A percentile compares a stretch with the other conserved stretches of the same genome.
phyloP scores from a whole-genome alignment of 2,797 vertebrate genomes.

The Knipowitschia caucasica region DNA sequence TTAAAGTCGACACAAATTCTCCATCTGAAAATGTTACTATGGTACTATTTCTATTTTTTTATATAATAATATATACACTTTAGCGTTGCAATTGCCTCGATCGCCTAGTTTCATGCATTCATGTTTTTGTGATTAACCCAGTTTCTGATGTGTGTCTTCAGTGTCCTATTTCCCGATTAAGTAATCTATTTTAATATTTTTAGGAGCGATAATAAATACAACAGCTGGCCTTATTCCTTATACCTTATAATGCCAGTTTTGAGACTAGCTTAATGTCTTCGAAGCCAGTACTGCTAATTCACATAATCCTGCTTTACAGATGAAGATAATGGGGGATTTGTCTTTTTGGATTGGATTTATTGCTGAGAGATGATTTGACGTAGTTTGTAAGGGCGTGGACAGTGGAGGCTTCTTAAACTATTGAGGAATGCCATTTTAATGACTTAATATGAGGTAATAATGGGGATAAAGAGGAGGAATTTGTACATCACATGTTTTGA shows the following conservation, averaged over 20 bases:
- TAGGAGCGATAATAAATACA: not conserved
- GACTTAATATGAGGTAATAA: not conserved
- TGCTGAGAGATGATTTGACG: conserved; percentile 26
- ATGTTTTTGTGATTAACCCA: conserved; percentile 30
- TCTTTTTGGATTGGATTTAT: conserved; percentile 28
- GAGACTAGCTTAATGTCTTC: conserved; percentile 19
- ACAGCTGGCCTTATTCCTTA: conserved; percentile 13
- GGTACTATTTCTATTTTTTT: too few relatives aligned
- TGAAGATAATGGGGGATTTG: conserved; percentile 60
- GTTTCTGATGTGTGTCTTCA: conserved; percentile 16
- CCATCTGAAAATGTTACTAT: not conserved
- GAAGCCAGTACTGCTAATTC: conserved; percentile 26
- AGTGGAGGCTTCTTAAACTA: conserved; percentile 20
- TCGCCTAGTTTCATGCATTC: not conserved
- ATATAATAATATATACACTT: not conserved
- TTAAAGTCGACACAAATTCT: not conserved
- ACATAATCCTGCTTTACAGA: conserved; percentile 51
- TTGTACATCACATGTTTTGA: not conserved
- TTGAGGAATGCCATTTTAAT: conserved; percentile 4
- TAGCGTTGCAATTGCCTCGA: not conserved
- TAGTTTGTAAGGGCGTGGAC: not conserved
- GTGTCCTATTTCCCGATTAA: conserved; percentile 13
- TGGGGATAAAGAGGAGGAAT: not conserved
- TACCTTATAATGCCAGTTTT: conserved; percentile 41
- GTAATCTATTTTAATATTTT: not conserved